Conservation (phyloP, 2,797 vertebrate species). For the Poecilia wingei region DNA sequence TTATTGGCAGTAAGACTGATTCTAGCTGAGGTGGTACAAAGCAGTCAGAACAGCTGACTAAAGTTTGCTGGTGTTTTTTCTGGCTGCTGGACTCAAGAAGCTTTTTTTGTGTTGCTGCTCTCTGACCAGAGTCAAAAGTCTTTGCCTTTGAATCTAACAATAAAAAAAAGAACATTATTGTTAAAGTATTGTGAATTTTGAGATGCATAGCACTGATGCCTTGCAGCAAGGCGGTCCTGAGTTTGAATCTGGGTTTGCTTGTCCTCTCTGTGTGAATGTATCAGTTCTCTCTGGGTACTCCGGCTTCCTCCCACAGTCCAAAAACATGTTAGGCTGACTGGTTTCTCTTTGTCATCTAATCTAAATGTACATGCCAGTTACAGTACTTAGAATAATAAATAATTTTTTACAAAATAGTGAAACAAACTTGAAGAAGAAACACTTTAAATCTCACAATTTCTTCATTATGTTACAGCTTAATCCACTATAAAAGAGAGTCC, state of each 20-base stretch:
- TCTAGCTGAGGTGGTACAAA: constrained; percentile 34
- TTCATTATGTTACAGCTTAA: too few relatives aligned
- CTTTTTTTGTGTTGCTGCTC: background rate
- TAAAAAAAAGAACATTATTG: background rate
- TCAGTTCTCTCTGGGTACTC: background rate
- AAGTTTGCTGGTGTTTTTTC: background rate
- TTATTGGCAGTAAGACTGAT: constrained; percentile 41
- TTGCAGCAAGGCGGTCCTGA: background rate
- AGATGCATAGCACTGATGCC: background rate
- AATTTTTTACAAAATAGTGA: background rate
- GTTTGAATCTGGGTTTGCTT: background rate
- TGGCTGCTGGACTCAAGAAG: background rate
- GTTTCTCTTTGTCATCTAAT: background rate
- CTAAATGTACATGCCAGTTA: background rate
- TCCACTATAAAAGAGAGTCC: too few relatives aligned
- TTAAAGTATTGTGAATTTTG: background rate
- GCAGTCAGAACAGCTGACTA: constrained; percentile 37
- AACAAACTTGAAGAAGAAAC: background rate
- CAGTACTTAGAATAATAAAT: background rate
- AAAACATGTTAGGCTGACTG: too few relatives aligned
- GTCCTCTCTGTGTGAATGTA: background rate
- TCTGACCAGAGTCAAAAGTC: background rate
- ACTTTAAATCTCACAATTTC: background rate
- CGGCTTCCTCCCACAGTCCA: background rate
- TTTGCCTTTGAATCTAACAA: constrained; percentile 17